These are phyloP conservation scores for Lepus timidus DNA, from an alignment of 2,113 vertebrate genomes.

Conservation along the genomic window DNA sequence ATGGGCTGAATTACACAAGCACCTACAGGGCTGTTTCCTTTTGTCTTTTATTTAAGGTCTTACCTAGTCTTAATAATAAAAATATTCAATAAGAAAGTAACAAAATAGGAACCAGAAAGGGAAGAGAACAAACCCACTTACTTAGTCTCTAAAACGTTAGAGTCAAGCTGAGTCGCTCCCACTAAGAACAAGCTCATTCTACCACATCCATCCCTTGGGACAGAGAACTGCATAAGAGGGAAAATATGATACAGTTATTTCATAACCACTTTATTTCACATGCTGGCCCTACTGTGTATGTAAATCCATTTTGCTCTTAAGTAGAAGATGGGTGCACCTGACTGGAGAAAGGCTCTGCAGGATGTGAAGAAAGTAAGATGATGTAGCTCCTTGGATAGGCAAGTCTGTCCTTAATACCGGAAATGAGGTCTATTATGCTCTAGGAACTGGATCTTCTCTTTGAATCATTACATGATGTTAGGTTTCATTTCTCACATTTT, in stretches of 20 bases:
- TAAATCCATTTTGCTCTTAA: conserved; percentile 26
- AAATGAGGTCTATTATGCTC: not conserved
- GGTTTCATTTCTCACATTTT: conserved; percentile 26
- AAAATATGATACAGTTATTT: conserved; percentile 32
- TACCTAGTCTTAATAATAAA: not conserved
- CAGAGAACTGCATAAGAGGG: not conserved
- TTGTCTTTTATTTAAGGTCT: not conserved
- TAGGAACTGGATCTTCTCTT: not conserved
- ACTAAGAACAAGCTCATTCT: not conserved
- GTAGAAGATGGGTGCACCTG: not conserved
- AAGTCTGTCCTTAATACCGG: not conserved
- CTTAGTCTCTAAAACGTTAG: not conserved
- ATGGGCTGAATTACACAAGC: not conserved
- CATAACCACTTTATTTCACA: not conserved
- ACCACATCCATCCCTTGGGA: not conserved
- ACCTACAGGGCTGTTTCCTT: not conserved
- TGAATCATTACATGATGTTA: not conserved
- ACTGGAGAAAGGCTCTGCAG: not conserved
- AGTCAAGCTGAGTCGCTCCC: not conserved
- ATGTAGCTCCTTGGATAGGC: not conserved
- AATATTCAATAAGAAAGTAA: not conserved
- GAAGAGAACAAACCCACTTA: not conserved
- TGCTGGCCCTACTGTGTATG: not conserved
- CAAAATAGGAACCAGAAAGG: not conserved
- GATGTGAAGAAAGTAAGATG: not conserved